Evolutionary conservation across 2,113 vertebrate species (phyloP).

Genomic region (Aspidoscelis tigris): DNA sequence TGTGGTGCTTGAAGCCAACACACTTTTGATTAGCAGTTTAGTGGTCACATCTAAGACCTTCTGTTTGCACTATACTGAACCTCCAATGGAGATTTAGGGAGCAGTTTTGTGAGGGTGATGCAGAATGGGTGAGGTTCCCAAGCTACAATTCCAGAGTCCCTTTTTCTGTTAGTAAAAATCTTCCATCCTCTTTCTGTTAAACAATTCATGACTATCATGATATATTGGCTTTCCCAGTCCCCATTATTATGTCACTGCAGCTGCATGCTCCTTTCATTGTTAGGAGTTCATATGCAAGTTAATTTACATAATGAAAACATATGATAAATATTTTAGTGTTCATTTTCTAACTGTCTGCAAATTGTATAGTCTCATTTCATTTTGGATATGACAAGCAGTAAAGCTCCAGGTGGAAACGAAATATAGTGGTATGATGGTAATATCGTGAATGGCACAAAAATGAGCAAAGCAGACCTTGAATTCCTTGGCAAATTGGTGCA

Average conservation of each 20-base stretch:
- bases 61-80: too few relatives aligned
- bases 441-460: background rate
- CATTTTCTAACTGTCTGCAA: conserved; percentile 16
- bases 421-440: background rate
- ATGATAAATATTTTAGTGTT: conserved; percentile 15
- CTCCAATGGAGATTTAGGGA: too few relatives aligned
- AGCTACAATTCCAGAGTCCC: background rate
- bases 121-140: background rate
- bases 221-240: background rate
- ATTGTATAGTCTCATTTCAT: background rate
- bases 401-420: conserved; percentile 3
- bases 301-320: conserved; percentile 40
- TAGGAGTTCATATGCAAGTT: conserved; percentile 14
- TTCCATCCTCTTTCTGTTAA: background rate
- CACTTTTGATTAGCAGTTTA: too few relatives aligned
- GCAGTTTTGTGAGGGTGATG: background rate
- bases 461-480: background rate
- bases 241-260: conserved; percentile 7
- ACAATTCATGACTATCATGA: background rate
- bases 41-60: too few relatives aligned
- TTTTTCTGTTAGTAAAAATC: background rate
- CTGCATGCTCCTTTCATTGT: background rate
- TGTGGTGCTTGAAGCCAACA: too few relatives aligned
- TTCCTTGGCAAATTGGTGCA: background rate
- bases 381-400: conserved; percentile 22